Percentiles rank a stretch among this genome's conserved stretches.
phyloP scores from a whole-genome alignment of 2,888 invertebrate genomes.

The Apodemia duryi region DNA sequence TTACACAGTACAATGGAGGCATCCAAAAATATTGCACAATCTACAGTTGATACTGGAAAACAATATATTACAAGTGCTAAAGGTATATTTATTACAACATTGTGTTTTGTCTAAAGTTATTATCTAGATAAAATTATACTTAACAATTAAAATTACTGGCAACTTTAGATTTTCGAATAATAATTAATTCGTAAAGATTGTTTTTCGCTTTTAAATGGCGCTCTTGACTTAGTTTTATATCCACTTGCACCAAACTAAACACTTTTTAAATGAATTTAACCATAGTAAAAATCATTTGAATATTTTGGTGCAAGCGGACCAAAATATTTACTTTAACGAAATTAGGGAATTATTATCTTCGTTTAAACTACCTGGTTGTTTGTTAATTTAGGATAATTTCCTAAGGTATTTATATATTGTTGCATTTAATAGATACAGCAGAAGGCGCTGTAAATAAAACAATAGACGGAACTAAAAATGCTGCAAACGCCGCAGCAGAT shows the following conservation, averaged over 20 bases:
- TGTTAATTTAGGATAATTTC: not conserved
- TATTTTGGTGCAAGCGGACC: no score
- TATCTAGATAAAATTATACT: not conserved
- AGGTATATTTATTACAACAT: slow-evolving; percentile 27
- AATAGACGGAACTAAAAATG: slow-evolving; percentile 51
- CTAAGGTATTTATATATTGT: not conserved
- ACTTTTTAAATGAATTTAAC: no score
- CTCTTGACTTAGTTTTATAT: no score
- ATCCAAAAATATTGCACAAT: slow-evolving; percentile 43
- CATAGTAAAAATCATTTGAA: no score
- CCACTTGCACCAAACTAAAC: no score
- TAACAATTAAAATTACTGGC: not conserved
- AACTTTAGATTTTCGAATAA: not conserved
- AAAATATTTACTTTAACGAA: not conserved
- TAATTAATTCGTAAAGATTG: no score
- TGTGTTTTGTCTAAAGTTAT: not conserved
- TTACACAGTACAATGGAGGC: slow-evolving; percentile 34
- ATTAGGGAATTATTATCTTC: not conserved
- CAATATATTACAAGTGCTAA: slow-evolving; percentile 38
- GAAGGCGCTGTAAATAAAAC: slow-evolving; percentile 43
- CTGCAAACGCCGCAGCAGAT: slow-evolving; percentile 47
- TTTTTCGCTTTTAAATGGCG: no score
- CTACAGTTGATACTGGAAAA: slow-evolving; percentile 38
- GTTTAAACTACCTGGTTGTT: not conserved
- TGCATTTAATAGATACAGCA: slow-evolving; percentile 36